Base-by-base conservation (phyloP, 2,888 invertebrate species). In the Octodonta nipae region DNA sequence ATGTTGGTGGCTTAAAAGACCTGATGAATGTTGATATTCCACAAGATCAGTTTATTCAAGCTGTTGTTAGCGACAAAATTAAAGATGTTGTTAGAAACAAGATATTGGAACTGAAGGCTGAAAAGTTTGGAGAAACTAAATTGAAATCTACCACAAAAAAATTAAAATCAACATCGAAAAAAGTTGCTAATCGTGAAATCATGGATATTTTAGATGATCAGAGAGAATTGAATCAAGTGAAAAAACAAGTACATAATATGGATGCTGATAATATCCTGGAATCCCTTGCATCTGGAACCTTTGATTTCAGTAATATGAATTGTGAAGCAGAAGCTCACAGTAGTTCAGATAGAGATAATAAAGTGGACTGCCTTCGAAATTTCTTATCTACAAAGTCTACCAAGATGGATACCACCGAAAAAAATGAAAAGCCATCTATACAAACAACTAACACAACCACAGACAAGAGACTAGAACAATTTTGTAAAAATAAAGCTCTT, bases 401-500 rank as follows among this genome's bases (percentile, higher is more conserved):
- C n/a, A n/a, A n/a, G n/a, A n/a, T n/a, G n/a, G n/a, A n/a, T n/a
- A n/a, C n/a, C n/a, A n/a, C n/a, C n/a, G n/a, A n/a, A n/a, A n/a
- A n/a, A n/a, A n/a, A n/a, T n/a, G n/a, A n/a, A n/a, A n/a, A n/a
- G n/a, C n/a, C n/a, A n/a, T n/a, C n/a, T n/a, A n/a, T n/a, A n/a
- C n/a, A n/a, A n/a, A n/a, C n/a, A n/a, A n/a, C n/a, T n/a, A n/a
- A n/a, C n/a, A n/a, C n/a, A n/a, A n/a, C n/a, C n/a, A n/a, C n/a
- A n/a, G n/a, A n/a, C n/a, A n/a, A n/a, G n/a, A n/a, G n/a, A n/a
- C n/a, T n/a, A n/a, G n/a, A n/a, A n/a, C n/a, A n/a, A n/a, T n/a
- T n/a, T 29, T 22, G 27, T 22, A 59, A 51, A 49, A 60, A 60
- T 37, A 44, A 50, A 35, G 55, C 55, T 10, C 34, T 59, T n/a